Evolutionary conservation across 2,888 invertebrate genomes (phyloP), one percentile per base, ranked within the genome.

Genomic region (Germaria angustata): DNA sequence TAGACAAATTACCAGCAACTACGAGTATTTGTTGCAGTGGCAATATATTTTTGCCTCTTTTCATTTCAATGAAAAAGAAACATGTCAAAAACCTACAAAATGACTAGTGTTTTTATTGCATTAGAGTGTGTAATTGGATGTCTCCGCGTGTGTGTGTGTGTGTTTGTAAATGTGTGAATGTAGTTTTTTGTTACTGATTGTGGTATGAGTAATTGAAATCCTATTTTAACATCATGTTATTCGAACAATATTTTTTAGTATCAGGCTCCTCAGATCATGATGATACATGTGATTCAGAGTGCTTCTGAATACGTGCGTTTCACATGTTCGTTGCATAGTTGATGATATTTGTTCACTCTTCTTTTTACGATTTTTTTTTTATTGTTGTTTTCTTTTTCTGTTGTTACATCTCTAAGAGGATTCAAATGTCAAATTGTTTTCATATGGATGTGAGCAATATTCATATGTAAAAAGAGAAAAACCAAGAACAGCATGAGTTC

Each of bases 131-230:
- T 36, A 9, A 22, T 22, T 36, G 36, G 17, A n/a, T n/a, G 36
- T 11, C 6, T 32, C 1, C 13, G 34, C 22, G 24, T 8, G 7
- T n/a, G 22, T 49, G 44, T n/a, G n/a, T n/a, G n/a, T n/a, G n/a
- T n/a, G n/a, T n/a, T n/a, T 57, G 8, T 9, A n/a, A 36, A 32
- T 41, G n/a, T 20, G 15, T 55, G n/a, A n/a, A n/a, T n/a, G n/a
- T n/a, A n/a, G n/a, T n/a, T n/a, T n/a, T n/a, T n/a, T n/a, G n/a
- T n/a, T n/a, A n/a, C n/a, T n/a, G n/a, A n/a, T n/a, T n/a, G 55
- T 82, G 69, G 82, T 59, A 53, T 75, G 82, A 79, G 78, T 82
- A 82, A 82, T 82, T 82, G 82, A 82, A 82, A 82, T 82, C 75
- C 73, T 79, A 75, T 79, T 82, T 73, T 53, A 66, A 73, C 79